Base-by-base conservation (phyloP, 2,797 vertebrate genomes). In the Sylvilagus floridanus region DNA sequence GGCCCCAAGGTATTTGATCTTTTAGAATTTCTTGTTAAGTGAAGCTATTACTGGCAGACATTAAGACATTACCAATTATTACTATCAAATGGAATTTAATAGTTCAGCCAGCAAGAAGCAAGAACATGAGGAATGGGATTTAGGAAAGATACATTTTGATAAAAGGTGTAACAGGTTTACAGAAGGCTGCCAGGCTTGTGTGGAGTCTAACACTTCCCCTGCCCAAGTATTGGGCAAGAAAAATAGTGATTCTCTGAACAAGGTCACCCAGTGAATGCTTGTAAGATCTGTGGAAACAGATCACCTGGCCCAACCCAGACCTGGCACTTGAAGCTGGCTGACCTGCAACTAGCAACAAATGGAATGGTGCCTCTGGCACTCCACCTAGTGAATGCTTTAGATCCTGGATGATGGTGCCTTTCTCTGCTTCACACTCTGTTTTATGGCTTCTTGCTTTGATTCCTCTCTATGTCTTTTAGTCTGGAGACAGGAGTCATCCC, bases 61-160 rank as follows among this genome's bases (percentile, higher is more conserved):
- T 79, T 86, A 57, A 71, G 26, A 10, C 21, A 87, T 73, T 57
- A 79, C 57, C 47, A 73, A 57, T 73, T 81, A 66, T 81, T 73
- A 81, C n/a, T 73, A 81, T 81, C 9, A 63, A 28, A 87, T 81
- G 26, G 16, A 72, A 93, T 81, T 65, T 87, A 81, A 37, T 42
- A 79, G n/a, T 63, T 63, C 28, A 11, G 47, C n/a, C 71, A 72
- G 19, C 37, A 42, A 42, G 72, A 10, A 65, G 11, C 42, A 81
- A 79, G 26, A 66, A 9, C 16, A 42, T 42, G 21, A 73, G 32
- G 13, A 73, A 72, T 42, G 47, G 7, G 35, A 89, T 26, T 37
- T 4, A 9, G 47, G 19, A 63, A 87, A 87, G 68, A 26, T 57
- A 54, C 26, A 13, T 54, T 88, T 73, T 73, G 76, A 81, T 30